Evolutionary conservation across 2,888 invertebrate genomes (phyloP), one percentile per base, ranked within the genome.

Genomic region (Ectobius pallidus): DNA sequence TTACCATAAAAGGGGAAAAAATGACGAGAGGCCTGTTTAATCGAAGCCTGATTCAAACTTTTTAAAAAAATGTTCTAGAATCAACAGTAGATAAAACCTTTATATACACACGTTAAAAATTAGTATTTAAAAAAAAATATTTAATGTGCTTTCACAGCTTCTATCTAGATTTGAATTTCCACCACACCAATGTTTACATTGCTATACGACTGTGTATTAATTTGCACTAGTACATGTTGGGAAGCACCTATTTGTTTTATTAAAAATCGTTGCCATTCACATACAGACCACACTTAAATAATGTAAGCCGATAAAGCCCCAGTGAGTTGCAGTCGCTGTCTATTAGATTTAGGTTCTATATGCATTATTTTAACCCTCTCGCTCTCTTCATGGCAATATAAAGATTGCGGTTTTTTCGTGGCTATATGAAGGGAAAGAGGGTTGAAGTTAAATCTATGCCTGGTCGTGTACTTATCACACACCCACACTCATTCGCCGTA

Each of bases 401-500:
- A 65, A 65, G 65, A 65, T 30, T 65, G 65, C 39, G 44, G 27
- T 65, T 44, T 55, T 52, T 58, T 58, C 30, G 32, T 30, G 58
- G 20, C 20, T 52, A 14, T 58, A 30, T 58, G 58, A 65, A 46
- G 39, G 27, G 30, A 25, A 14, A n/a, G 42, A 42, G 65, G 65
- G 65, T n/a, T 65, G 65, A 46, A 25, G 65, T 30, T 42, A 65
- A 65, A 65, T 65, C 65, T 65, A 65, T 65, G 65, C 65, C 30
- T n/a, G 44, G 65, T 11, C 46, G 65, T 63, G 42, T 65, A 65
- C 65, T 65, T 65, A 65, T 65, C 65, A 65, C 65, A 46, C 27
- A 25, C n/a, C 46, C 65, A 65, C 65, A 65, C 65, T 65, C 65
- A 18, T 65, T 46, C 30, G 44, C 46, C 46, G 22, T 27, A 27